Evolutionary conservation across 1,140 invertebrate species (phyloP).

Genomic region (Apis florea): DNA sequence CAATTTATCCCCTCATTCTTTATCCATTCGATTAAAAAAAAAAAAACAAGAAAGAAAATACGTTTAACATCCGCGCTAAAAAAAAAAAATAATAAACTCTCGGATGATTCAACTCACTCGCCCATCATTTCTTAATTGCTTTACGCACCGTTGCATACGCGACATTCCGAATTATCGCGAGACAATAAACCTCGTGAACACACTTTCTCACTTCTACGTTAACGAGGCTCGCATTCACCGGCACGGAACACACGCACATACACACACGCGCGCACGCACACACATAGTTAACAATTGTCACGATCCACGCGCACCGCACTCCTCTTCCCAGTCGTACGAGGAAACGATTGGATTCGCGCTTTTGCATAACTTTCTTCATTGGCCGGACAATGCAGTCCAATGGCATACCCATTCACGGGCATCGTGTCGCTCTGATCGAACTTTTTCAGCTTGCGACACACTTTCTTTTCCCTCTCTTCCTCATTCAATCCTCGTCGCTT

Average conservation of each 20-base stretch:
- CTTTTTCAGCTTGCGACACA: neutral
- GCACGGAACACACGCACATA: neutral
- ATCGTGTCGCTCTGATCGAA: neutral
- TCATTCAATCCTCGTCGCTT: neutral
- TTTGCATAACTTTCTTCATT: constrained; percentile 42
- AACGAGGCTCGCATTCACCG: neutral
- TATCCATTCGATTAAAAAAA: no score
- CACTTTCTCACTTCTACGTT: constrained; percentile 10
- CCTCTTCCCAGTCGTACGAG: no score
- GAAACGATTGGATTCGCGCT: neutral
- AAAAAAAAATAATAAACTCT: no score
- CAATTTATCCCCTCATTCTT: no score
- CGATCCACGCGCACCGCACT: no score
- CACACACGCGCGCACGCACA: no score
- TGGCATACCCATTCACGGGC: constrained; percentile 13
- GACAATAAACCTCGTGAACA: constrained; percentile 1
- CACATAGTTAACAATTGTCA: no score
- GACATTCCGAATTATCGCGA: neutral
- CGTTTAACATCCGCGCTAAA: neutral
- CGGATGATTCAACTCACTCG: neutral
- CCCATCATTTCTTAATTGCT: neutral
- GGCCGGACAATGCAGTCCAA: constrained; percentile 13
- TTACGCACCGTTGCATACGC: neutral
- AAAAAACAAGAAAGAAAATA: neutral
- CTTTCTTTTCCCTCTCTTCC: constrained; percentile 9